Evolutionary conservation across 1,140 invertebrate species (phyloP).

Genomic region (Drosophila malerkotliana): DNA sequence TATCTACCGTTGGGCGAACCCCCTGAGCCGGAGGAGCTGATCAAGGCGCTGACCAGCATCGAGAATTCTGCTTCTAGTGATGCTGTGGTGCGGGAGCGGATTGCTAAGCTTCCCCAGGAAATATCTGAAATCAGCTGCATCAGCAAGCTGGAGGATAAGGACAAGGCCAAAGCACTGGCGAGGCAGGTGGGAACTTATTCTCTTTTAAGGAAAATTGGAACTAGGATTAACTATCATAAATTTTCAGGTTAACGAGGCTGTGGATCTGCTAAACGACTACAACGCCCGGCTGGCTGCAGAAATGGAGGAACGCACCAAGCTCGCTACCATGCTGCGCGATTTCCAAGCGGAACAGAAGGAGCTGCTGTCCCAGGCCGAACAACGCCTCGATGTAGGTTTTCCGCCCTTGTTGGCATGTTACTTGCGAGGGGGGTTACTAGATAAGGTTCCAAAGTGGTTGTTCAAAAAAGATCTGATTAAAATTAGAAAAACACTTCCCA

Average conservation of each 20-base stretch:
- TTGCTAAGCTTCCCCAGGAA: slow-evolving; percentile 96
- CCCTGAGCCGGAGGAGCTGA: slow-evolving; percentile 94
- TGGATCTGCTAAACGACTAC: slow-evolving; percentile 93
- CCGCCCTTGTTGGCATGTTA: background rate
- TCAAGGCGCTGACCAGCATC: slow-evolving; percentile 92
- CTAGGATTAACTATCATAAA: background rate
- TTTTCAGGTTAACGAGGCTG: slow-evolving; percentile 92
- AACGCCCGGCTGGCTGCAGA: slow-evolving; percentile 93
- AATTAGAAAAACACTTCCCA: background rate
- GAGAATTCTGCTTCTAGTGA: slow-evolving; percentile 97
- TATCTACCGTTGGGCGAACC: slow-evolving; percentile 91
- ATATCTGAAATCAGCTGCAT: slow-evolving; percentile 95
- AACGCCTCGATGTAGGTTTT: slow-evolving; percentile 90
- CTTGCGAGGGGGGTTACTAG: slow-evolving; percentile 10
- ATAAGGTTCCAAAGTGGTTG: slow-evolving; percentile 4
- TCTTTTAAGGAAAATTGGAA: background rate
- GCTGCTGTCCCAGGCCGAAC: slow-evolving; percentile 92
- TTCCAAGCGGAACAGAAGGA: slow-evolving; percentile 94
- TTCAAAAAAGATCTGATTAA: slow-evolving; percentile 7
- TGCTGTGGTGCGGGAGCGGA: slow-evolving; percentile 95
- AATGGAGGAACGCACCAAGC: slow-evolving; percentile 93
- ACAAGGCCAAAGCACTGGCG: slow-evolving; percentile 74
- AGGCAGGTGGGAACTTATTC: slow-evolving; percentile 59
- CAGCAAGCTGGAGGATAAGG: slow-evolving; percentile 90
- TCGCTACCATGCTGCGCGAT: slow-evolving; percentile 93